These are phyloP conservation scores for Sipha maydis DNA, from an alignment of 2,888 invertebrate genomes.

Conservation along the genomic window DNA sequence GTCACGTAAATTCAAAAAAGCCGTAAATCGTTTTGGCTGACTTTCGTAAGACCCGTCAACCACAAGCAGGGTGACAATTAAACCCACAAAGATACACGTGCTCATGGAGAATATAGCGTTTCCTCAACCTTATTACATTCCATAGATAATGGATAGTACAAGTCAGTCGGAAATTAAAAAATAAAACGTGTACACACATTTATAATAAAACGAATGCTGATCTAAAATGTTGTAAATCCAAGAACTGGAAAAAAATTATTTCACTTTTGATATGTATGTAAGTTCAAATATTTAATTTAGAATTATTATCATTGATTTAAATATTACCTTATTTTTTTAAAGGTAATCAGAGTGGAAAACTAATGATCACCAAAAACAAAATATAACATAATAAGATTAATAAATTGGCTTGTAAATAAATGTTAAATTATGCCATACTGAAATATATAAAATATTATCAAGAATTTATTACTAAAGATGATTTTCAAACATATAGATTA, in stretches of 20 bases:
- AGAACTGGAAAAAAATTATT: not conserved
- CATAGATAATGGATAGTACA: conserved; percentile 27
- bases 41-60: conserved; percentile 32
- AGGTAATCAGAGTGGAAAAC: too few species aligned
- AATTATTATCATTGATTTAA: not conserved
- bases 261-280: not conserved
- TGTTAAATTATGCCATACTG: not conserved
- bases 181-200: not conserved
- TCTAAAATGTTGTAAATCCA: not conserved
- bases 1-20: conserved; percentile 54
- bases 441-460: not conserved
- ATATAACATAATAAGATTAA: not conserved
- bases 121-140: conserved; percentile 36
- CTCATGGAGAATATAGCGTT: conserved; percentile 32
- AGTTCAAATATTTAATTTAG: not conserved
- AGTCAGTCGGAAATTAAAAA: conserved; percentile 12
- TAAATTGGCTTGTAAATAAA: not conserved
- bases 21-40: conserved; percentile 59
- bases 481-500: too few species aligned
- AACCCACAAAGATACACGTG: conserved; percentile 34
- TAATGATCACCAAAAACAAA: too few species aligned
- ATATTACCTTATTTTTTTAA: not conserved
- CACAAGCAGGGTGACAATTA: conserved; percentile 55
- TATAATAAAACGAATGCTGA: not conserved
- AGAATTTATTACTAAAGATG: not conserved